These are phyloP conservation scores for Decapterus maruadsi DNA, from an alignment of 2,797 vertebrate species.

Conservation along the genomic window DNA sequence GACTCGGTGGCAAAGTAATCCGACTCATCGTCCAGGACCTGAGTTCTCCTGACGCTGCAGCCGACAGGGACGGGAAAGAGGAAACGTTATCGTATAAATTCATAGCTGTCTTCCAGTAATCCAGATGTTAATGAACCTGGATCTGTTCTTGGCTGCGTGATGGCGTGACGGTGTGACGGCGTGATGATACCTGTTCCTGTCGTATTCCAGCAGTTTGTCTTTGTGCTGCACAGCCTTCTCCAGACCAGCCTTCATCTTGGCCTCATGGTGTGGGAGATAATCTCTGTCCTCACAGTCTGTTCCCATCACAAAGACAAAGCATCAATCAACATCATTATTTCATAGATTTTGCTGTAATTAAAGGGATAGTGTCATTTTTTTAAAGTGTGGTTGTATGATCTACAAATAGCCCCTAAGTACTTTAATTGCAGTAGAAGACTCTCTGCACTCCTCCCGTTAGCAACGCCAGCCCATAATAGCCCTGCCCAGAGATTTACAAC, in stretches of 20 bases:
- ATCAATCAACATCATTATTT: background rate
- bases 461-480: too few relatives aligned
- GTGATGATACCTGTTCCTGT: conserved; percentile 93
- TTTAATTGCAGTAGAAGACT: too few relatives aligned
- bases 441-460: too few relatives aligned
- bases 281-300: conserved; percentile 86
- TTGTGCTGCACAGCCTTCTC: conserved; percentile 95
- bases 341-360: background rate
- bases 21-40: conserved; percentile 97
- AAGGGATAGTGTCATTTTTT: too few relatives aligned
- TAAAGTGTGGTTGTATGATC: too few relatives aligned
- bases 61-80: conserved; percentile 5
- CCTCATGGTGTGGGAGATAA: conserved; percentile 89
- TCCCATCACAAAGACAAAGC: conserved; percentile 45
- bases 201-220: conserved; percentile 95
- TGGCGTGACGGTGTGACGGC: background rate
- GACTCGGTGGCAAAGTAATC: conserved; percentile 97
- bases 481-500: too few relatives aligned
- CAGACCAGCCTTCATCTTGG: conserved; percentile 88
- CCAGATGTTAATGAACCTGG: background rate
- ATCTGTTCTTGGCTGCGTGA: background rate
- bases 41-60: conserved; percentile 92
- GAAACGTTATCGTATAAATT: background rate
- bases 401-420: too few relatives aligned
- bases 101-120: background rate